A percentile compares a stretch with the other conserved stretches of the same genome.
These are phyloP conservation scores for Meandrina meandrites DNA, from an alignment of 92 coral and sea anemone genomes.

Conservation along the genomic window DNA sequence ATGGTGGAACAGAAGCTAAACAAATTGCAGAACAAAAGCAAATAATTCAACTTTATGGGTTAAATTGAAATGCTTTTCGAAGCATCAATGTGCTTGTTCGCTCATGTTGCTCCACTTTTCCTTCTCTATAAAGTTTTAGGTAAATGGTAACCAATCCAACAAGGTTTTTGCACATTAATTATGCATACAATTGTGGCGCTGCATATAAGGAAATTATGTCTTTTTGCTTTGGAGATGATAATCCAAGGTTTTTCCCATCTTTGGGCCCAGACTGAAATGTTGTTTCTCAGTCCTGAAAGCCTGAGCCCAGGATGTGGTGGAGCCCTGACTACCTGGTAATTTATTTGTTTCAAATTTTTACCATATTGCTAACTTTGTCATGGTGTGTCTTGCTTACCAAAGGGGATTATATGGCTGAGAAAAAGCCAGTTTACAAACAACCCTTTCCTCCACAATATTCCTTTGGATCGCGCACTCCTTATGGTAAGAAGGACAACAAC, in stretches of 20 bases:
- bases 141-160: background rate
- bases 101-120: background rate
- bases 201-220: background rate
- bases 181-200: background rate
- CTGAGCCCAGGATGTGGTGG: too few species aligned
- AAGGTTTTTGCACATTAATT: background rate
- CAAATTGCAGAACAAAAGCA: too few species aligned
- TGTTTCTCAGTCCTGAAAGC: too few species aligned
- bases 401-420: constrained; percentile 95
- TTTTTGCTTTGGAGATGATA: background rate
- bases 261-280: too few species aligned
- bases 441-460: constrained; percentile 80
- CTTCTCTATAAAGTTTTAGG: background rate
- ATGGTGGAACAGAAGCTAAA: background rate
- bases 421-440: constrained; percentile 71
- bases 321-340: too few species aligned
- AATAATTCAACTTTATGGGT: too few species aligned
- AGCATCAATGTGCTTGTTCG: background rate
- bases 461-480: constrained; percentile 92
- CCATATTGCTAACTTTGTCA: background rate
- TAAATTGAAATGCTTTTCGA: background rate
- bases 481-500: constrained; percentile 67
- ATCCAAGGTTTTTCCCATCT: background rate
- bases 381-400: background rate
- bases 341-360: too few species aligned